Conservation (phyloP, 2,113 vertebrate species). For the Tyto alba region DNA sequence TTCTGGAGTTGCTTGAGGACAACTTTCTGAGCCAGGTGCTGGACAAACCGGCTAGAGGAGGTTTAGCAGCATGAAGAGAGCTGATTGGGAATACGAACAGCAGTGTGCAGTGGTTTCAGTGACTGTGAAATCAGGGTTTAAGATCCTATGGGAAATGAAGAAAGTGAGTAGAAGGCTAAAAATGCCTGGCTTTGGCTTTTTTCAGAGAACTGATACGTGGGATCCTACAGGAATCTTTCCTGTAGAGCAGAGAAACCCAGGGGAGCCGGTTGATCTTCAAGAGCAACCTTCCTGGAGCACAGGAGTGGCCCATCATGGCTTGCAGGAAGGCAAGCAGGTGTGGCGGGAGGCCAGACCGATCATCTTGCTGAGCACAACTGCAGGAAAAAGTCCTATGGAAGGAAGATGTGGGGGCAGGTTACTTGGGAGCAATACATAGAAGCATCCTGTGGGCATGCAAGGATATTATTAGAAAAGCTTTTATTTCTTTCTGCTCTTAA, state of each 20-base stretch:
- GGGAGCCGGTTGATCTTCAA: neutral
- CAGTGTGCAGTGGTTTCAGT: neutral
- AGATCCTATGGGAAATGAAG: neutral
- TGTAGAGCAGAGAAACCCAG: neutral
- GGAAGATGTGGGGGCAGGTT: rapidly evolving
- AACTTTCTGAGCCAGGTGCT: neutral
- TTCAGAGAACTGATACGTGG: no score
- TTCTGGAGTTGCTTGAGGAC: neutral
- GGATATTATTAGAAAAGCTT: neutral
- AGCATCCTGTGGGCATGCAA: neutral
- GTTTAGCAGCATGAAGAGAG: neutral
- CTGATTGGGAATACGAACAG: neutral
- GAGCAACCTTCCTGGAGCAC: neutral
- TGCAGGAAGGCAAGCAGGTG: neutral
- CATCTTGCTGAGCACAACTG: neutral
- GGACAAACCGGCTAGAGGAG: neutral
- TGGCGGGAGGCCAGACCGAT: neutral
- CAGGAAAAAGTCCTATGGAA: rapidly evolving
- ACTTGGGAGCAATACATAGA: neutral
- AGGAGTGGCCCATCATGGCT: rapidly evolving
- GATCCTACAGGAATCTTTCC: neutral
- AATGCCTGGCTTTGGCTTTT: neutral
- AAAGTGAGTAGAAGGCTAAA: neutral
- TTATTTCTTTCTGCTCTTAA: no score
- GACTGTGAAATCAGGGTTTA: neutral